A percentile compares a stretch with the other conserved stretches of the same genome.
Evolutionary conservation across 2,888 invertebrate species (phyloP).

Genomic region (Diaperis boleti): DNA sequence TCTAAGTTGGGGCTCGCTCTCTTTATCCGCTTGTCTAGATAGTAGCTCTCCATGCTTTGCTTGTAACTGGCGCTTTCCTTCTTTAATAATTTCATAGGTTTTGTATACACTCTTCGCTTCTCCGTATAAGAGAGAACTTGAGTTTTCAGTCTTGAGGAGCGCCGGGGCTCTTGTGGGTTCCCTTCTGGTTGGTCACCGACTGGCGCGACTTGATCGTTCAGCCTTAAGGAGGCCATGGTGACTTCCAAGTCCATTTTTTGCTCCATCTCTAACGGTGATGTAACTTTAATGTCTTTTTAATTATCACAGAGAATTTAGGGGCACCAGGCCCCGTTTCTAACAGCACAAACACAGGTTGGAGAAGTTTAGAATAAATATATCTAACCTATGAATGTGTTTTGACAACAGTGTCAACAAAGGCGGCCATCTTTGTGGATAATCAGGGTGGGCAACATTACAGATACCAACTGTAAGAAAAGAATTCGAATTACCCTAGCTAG

Average conservation of each 20-base stretch:
- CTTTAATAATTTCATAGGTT: constrained; percentile 5
- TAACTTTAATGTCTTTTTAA: no score
- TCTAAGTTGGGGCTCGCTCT: background rate
- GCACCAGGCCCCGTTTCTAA: no score
- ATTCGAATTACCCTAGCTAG: no score
- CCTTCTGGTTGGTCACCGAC: background rate
- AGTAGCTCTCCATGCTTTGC: constrained; percentile 4
- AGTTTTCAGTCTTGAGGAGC: background rate
- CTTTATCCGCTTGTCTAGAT: constrained; percentile 9
- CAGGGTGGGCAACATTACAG: no score
- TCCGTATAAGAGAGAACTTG: background rate
- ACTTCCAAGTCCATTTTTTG: constrained; percentile 24
- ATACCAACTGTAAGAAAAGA: no score
- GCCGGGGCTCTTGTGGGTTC: background rate
- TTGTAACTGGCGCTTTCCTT: background rate
- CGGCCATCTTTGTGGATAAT: no score
- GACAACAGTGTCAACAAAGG: no score
- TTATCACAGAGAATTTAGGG: no score
- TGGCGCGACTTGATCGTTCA: background rate
- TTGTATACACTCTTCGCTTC: constrained; percentile 7
- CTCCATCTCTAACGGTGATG: no score
- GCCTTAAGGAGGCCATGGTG: constrained; percentile 12
- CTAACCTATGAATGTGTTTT: no score
- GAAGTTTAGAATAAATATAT: no score
- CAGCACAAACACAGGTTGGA: no score